Base-by-base conservation (phyloP, 2,797 vertebrate species). In the Chelon auratus region DNA sequence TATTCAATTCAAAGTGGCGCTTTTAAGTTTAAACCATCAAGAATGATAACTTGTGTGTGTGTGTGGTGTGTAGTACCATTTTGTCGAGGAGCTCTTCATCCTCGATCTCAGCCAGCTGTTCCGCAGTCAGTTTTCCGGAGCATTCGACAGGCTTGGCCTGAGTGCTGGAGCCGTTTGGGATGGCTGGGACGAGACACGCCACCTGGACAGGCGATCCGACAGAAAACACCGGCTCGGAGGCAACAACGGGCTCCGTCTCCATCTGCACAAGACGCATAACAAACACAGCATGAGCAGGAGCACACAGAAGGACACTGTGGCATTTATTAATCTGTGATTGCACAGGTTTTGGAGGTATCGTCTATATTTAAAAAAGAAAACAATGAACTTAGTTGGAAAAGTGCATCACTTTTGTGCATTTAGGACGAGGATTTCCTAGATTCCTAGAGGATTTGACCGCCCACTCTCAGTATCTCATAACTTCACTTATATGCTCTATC, bases 21-120 rank as follows among this genome's bases (percentile, higher is more conserved):
- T 72, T 72, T 77, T 42, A 72, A 43, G 62, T 62, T 33, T 53
- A 78, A 86, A 62, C 73, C 22, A 68, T 54, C 40, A 50, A 58
- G 57, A 73, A 57, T 66, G 50, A 20, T 56, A 67, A 68, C 22
- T 57, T 30, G n/a, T 33, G 30, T 33, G 30, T 33, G 24, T 26
- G 24, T 26, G 24, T 26, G 33, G 47, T 48, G n/a, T 63, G 18
- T 84, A 73, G 3, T 95, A 99, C 98, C 98, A 99, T 98, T 92
- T 96, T 98, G 92, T 99, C 97, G 70, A 99, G 94, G 65, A 96
- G 84, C 15, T 95, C 94, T 72, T 99, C 97, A 4, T 99, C 97
- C 74, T 99, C 97, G 0, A 99, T 97, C 54, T 93, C 93, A 57
- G 88, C 94, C 81, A 99, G 92, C 78, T 97, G 95, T 63, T 97